Evolutionary conservation across 2,797 vertebrate species (phyloP).

Genomic region (Poecilia picta): DNA sequence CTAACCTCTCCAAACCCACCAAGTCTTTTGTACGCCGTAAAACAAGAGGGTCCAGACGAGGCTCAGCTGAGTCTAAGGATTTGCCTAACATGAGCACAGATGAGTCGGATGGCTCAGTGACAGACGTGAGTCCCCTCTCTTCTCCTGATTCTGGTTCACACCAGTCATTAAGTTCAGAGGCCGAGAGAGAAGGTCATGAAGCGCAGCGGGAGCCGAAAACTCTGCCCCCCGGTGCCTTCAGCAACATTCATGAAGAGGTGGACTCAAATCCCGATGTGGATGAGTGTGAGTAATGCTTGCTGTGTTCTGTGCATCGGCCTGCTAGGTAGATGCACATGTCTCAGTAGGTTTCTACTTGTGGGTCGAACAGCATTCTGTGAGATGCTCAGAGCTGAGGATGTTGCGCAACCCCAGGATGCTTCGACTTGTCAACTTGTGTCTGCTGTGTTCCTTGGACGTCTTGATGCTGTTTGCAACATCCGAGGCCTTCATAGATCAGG

Average conservation of each 20-base stretch:
- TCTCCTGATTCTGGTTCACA: constrained; percentile 87
- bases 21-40: constrained; percentile 25
- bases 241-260: constrained; percentile 35
- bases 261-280: constrained; percentile 43
- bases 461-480: background rate
- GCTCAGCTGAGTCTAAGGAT: constrained; percentile 44
- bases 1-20: constrained; percentile 7
- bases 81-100: constrained; percentile 53
- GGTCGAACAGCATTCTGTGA: background rate
- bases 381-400: background rate
- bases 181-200: constrained; percentile 16
- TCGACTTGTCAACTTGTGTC: background rate
- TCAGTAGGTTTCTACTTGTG: background rate
- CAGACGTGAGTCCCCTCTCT: constrained; percentile 90
- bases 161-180: constrained; percentile 80
- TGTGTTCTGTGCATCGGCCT: background rate
- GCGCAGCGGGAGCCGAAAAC: constrained; percentile 37
- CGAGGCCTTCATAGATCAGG: background rate
- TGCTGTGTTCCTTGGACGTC: background rate
- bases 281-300: constrained; percentile 57
- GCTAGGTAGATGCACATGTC: background rate
- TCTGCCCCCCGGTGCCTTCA: constrained; percentile 57
- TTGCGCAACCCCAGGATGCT: background rate
- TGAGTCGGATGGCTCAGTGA: constrained; percentile 88
- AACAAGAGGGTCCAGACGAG: constrained; percentile 15